Evolutionary conservation across 2,113 vertebrate genomes (phyloP).

Genomic region (Vulpes vulpes): DNA sequence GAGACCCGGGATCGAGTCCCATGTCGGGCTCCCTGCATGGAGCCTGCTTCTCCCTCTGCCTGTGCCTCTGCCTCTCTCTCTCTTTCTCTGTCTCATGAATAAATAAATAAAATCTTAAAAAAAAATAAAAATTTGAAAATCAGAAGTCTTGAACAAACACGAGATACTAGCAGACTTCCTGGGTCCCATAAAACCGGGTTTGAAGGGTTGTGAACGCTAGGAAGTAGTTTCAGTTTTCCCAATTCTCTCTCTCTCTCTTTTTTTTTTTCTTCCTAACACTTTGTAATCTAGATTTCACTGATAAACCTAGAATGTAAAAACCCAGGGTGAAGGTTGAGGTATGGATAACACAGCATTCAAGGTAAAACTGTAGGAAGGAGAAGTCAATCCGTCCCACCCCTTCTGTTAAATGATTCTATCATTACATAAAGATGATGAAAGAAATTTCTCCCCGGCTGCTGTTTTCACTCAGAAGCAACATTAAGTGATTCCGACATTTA

Average conservation of each 20-base stretch:
- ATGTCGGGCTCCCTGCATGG: no score
- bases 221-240: background rate
- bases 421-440: background rate
- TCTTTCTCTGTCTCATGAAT: no score
- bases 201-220: background rate
- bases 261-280: background rate
- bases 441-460: background rate
- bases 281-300: background rate
- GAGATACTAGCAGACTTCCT: background rate
- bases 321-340: background rate
- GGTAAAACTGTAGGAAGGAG: background rate
- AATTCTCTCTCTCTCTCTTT: background rate
- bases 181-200: background rate
- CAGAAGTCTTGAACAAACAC: background rate
- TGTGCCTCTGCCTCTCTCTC: no score
- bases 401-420: background rate
- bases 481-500: conserved; percentile 31
- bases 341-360: background rate
- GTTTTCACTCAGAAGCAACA: conserved; percentile 39
- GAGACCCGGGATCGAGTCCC: no score
- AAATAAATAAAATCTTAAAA: no score
- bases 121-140: background rate
- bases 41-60: no score
- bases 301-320: background rate
- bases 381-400: background rate